Evolutionary conservation across 1,140 invertebrate genomes (phyloP), one percentile per base, ranked within the genome.

Genomic region (Drosophila auraria): DNA sequence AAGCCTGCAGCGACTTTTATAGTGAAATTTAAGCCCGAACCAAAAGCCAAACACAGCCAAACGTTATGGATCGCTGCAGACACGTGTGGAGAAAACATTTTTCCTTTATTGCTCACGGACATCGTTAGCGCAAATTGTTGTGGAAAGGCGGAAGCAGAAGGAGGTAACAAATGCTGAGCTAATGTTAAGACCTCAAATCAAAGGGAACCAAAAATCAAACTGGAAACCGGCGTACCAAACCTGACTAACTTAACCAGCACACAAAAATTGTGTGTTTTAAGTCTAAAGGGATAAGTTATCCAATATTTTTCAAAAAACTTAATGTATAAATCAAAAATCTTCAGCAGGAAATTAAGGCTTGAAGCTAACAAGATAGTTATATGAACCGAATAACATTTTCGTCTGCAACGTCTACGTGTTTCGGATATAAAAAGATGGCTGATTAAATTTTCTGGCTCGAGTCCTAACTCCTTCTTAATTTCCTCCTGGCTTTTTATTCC

Each of bases 81-180:
- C 75, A 89, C 86, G 79, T 89, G 75, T 64, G 25, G 17, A 56
- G 40, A 23, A 64, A 69, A 59, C 68, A 66, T 62, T 76, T 59
- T 51, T 66, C 71, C 69, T 73, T 69, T 49, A 63, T 84, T 60
- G 81, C 86, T 84, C 70, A 86, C 79, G 86, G 76, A 86, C 82
- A 84, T 90, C 82, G 86, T 89, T 89, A 90, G 86, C 72, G 36
- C 82, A 90, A 89, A 89, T 89, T 90, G 82, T 90, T 84, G 77
- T 66, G 61, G 69, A 69, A 76, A 68, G 63, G 53, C 64, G 64
- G 50, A 82, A 71, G 30, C 50, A 36, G 50, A 60, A 54, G 59
- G 42, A 65, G 49, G 62, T 61, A 56, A 25, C 56, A 59, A 66
- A 71, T 44, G 44, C 54, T 30, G 45, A 51, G 38, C 40, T 42